Conservation (phyloP, 1,140 invertebrate species). For the Mactra quadrangularis region DNA sequence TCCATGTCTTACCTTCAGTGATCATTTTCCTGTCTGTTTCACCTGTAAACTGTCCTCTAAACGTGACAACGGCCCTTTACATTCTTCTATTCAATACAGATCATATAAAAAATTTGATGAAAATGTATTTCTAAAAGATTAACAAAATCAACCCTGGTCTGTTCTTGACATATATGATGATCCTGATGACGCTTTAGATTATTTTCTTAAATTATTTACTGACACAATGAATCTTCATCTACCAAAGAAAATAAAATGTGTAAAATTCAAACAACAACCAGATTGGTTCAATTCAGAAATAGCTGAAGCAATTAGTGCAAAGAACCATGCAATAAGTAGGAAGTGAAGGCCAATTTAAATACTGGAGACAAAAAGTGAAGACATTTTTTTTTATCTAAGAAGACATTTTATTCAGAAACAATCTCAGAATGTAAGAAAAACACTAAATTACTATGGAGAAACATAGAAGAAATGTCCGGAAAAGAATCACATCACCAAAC, state of each 20-base stretch:
- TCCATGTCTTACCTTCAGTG: too few relatives aligned
- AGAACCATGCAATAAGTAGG: background rate
- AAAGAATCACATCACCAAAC: too few relatives aligned
- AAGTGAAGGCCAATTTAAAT: too few relatives aligned
- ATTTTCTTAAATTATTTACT: too few relatives aligned
- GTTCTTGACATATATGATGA: too few relatives aligned
- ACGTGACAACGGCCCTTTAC: background rate
- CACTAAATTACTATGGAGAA: background rate
- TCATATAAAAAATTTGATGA: background rate
- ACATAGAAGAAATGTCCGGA: background rate
- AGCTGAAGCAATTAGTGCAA: background rate
- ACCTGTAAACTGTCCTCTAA: background rate
- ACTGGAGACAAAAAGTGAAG: too few relatives aligned
- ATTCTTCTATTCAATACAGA: background rate
- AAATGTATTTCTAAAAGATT: background rate
- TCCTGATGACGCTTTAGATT: too few relatives aligned
- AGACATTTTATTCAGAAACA: too few relatives aligned
- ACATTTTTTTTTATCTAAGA: background rate
- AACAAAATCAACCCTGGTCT: background rate
- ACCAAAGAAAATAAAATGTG: background rate
- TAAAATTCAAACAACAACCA: too few relatives aligned
- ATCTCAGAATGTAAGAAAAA: background rate
- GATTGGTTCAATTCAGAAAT: slow-evolving; percentile 9
- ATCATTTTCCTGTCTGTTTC: too few relatives aligned
- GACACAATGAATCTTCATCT: background rate